phyloP scores from a whole-genome alignment of 2,113 vertebrate genomes.

The Gopherus flavomarginatus region DNA sequence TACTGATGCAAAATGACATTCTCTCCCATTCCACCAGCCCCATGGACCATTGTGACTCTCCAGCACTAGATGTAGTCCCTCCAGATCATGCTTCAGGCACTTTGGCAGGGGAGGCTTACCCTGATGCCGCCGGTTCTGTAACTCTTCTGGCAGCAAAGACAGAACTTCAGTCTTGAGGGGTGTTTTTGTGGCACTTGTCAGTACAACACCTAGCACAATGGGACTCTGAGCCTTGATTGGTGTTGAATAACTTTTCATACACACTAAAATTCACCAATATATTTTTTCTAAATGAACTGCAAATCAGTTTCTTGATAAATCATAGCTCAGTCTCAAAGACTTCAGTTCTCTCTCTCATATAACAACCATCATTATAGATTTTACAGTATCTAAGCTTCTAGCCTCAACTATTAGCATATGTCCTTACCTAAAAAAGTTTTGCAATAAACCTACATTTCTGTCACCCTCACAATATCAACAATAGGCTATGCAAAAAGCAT shows the following conservation, averaged over 20 bases:
- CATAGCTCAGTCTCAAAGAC: not conserved
- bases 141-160: too few relatives aligned
- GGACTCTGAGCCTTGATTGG: not conserved
- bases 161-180: not conserved
- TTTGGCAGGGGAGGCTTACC: not conserved
- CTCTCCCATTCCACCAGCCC: not conserved
- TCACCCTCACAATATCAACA: not conserved
- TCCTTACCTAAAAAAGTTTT: not conserved
- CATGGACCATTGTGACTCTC: not conserved
- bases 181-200: not conserved
- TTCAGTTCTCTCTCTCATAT: not conserved
- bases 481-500: not conserved
- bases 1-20: not conserved
- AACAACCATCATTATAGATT: not conserved
- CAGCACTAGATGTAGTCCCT: not conserved
- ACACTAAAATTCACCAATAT: not conserved
- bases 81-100: not conserved
- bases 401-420: not conserved
- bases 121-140: not conserved
- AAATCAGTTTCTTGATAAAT: not conserved
- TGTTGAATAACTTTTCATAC: constrained; percentile 2
- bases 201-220: not conserved
- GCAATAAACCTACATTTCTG: constrained; percentile 5
- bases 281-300: not conserved
- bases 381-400: not conserved